These are phyloP conservation scores for Endotricha flammealis DNA, from an alignment of 2,888 invertebrate species.

Conservation along the genomic window DNA sequence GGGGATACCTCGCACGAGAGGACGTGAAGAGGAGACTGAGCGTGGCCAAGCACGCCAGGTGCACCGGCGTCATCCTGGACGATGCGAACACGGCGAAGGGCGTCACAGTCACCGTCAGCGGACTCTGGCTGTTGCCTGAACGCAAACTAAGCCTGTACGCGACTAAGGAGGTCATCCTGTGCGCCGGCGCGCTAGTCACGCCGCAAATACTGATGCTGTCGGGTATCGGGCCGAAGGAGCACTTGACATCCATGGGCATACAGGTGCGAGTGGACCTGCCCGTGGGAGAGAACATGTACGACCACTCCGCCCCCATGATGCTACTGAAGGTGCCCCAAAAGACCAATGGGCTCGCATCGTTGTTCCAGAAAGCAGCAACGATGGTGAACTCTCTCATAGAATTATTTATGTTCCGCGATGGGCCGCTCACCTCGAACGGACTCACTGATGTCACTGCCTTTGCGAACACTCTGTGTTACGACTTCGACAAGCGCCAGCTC, in stretches of 20 bases:
- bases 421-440: slow-evolving; percentile 43
- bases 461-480: slow-evolving; percentile 45
- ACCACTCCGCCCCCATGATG: slow-evolving; percentile 39
- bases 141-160: slow-evolving; percentile 30
- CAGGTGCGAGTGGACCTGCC: slow-evolving; percentile 36
- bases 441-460: slow-evolving; percentile 42
- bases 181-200: slow-evolving; percentile 48
- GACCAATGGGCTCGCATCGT: slow-evolving; percentile 13
- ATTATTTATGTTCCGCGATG: slow-evolving; percentile 24
- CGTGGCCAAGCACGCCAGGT: slow-evolving; percentile 38
- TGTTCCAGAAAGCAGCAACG: too few relatives aligned
- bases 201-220: slow-evolving; percentile 54
- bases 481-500: slow-evolving; percentile 27
- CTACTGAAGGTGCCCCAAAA: slow-evolving; percentile 35
- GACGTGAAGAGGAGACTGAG: slow-evolving; percentile 32
- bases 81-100: slow-evolving; percentile 34
- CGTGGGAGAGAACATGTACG: slow-evolving; percentile 47
- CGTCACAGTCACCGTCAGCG: slow-evolving; percentile 31
- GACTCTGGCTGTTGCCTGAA: too few relatives aligned
- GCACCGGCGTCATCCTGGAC: slow-evolving; percentile 43
- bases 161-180: slow-evolving; percentile 44
- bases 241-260: slow-evolving; percentile 34
- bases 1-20: slow-evolving; percentile 36
- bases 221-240: slow-evolving; percentile 46
- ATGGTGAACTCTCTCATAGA: slow-evolving; percentile 20